A percentile compares a stretch with the other conserved stretches of the same genome.
These are phyloP conservation scores for Formica selysi DNA, from an alignment of 1,140 invertebrate species.

Conservation along the genomic window DNA sequence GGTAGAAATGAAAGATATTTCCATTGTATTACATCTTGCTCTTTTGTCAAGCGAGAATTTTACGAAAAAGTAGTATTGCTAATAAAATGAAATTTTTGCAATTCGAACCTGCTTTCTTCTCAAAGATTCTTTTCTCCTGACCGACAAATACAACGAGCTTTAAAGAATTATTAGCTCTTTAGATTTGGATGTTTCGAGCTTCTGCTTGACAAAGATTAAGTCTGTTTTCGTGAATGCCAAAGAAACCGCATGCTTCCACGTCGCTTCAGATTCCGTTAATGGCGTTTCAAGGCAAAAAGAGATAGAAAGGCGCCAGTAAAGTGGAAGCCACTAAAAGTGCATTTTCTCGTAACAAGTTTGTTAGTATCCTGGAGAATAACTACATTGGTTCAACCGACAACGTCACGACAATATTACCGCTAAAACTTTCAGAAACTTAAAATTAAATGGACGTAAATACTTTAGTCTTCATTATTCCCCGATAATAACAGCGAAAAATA, in stretches of 20 bases:
- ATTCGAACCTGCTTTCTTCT: no score
- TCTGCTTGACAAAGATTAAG: conserved; percentile 20
- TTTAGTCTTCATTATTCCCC: background rate
- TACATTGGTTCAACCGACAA: background rate
- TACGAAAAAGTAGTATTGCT: conserved; percentile 1
- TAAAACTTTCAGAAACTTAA: conserved; percentile 14
- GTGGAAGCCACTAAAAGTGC: conserved; percentile 52
- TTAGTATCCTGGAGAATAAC: conserved; percentile 16
- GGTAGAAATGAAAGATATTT: conserved; percentile 30
- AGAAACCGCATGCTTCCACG: conserved; percentile 30
- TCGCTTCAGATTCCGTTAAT: conserved; percentile 43
- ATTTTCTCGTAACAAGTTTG: conserved; percentile 57
- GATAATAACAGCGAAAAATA: background rate
- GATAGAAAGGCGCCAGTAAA: conserved; percentile 5
- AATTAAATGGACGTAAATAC: background rate
- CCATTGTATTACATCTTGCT: background rate
- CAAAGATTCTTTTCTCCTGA: background rate
- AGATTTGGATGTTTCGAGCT: background rate
- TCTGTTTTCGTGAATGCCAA: conserved; percentile 31
- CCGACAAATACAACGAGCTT: conserved; percentile 14
- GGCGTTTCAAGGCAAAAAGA: conserved; percentile 16
- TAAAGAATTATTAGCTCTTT: conserved; percentile 35
- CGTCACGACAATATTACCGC: conserved; percentile 23
- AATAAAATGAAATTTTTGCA: background rate
- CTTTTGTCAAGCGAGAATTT: conserved; percentile 14